Evolutionary conservation across 1,140 invertebrate genomes (phyloP), one percentile per base, ranked within the genome.

Genomic region (Drosophila virilis): DNA sequence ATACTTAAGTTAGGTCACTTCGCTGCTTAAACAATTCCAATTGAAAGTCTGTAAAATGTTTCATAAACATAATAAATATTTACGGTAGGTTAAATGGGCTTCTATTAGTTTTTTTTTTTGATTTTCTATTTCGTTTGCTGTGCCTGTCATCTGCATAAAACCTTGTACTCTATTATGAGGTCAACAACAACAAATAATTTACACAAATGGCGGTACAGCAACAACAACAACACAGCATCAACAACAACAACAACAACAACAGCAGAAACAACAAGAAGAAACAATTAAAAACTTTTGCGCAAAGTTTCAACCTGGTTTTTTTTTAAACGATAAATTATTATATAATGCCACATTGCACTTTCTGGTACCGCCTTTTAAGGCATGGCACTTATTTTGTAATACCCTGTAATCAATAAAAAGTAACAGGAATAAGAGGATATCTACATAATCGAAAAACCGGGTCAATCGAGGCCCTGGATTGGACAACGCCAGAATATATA

Each of bases 31-130:
- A 88, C 45, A 69, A 80, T 78, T 78, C 77, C 66, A 89, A 88
- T 80, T 62, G 80, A 90, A 89, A 89, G 84, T 89, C 84, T 89
- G 84, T 89, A 89, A 80, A 88, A 90, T 89, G 85, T 89, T 89
- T 84, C 84, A 88, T 80, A 89, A 89, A 90, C 84, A 89, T 76
- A 89, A 88, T 88, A 88, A 88, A 89, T 89, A 89, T 85, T 90
- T 80, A 89, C 80, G 80, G 62, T 88, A 88, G 83, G 83, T 88
- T 88, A 89, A 82, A 57, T 78, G 59, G 43, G 58, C 38, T 55
- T 46, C 46, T 57, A 6, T 22, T n/a, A n/a, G n/a, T n/a, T n/a
- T n/a, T n/a, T n/a, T 32, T 33, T 4, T 45, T 4, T 64, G 2
- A 13, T 46, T 46, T 37, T 32, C 28, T 17, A 35, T 22, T 35